Evolutionary conservation across 2,888 invertebrate species (phyloP).

Genomic region (Crioceris asparagi): DNA sequence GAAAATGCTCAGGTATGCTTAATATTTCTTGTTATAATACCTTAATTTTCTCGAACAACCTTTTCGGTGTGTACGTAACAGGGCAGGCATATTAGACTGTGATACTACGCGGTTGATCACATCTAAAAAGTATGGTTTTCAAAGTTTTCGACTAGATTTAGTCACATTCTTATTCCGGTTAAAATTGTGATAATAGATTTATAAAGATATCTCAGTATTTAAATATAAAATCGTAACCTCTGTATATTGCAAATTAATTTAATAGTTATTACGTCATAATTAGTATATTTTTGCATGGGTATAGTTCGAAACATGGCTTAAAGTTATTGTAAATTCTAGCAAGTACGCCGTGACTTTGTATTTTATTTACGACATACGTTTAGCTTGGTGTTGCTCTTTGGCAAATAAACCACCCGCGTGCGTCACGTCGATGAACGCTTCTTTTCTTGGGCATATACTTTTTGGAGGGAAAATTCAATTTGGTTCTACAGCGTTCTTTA

Average conservation of each 20-base stretch:
- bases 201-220: neutral
- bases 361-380: constrained; percentile 27
- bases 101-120: constrained; percentile 27
- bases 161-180: constrained; percentile 29
- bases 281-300: no score
- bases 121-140: constrained; percentile 8
- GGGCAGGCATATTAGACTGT: constrained; percentile 32
- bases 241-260: no score
- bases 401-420: constrained; percentile 20
- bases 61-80: constrained; percentile 38
- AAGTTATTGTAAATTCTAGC: constrained; percentile 19
- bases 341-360: constrained; percentile 25
- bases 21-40: constrained; percentile 15
- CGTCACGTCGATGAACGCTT: constrained; percentile 22
- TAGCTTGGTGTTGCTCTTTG: constrained; percentile 23
- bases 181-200: constrained; percentile 4
- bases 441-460: constrained; percentile 22
- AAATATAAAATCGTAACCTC: no score
- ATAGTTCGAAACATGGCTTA: no score
- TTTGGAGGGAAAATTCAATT: constrained; percentile 38
- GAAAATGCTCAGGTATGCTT: constrained; percentile 36
- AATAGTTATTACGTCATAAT: no score
- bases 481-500: neutral
- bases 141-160: constrained; percentile 8
- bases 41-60: constrained; percentile 22